Conservation (phyloP, 2,888 invertebrate genomes). For the Mantis religiosa region DNA sequence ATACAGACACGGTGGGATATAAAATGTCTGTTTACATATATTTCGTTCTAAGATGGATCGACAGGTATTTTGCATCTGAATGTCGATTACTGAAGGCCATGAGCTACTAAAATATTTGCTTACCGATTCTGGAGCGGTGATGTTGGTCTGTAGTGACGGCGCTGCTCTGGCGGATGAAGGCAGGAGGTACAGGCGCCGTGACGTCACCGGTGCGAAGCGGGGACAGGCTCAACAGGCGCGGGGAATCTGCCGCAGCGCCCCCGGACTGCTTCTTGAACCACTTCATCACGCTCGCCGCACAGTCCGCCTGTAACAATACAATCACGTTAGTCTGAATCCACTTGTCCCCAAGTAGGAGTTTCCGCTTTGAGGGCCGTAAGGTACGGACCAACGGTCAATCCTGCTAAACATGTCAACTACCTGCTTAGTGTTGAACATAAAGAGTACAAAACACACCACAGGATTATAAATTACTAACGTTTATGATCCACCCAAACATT, state of each 20-base stretch:
- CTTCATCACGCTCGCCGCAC: constrained; percentile 50
- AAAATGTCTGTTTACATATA: too few relatives aligned
- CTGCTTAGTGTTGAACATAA: too few relatives aligned
- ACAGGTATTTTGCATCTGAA: too few relatives aligned
- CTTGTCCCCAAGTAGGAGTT: not conserved
- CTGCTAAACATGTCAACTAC: too few relatives aligned
- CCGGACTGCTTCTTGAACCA: constrained; percentile 56
- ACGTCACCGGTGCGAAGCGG: constrained; percentile 46
- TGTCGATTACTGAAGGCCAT: too few relatives aligned
- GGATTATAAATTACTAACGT: too few relatives aligned
- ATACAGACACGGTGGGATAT: too few relatives aligned
- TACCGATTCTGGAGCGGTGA: constrained; percentile 50
- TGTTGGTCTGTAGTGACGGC: constrained; percentile 28
- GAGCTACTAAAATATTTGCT: constrained; percentile 12
- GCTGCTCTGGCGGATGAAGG: not conserved
- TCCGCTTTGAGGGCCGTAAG: not conserved
- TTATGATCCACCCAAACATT: too few relatives aligned
- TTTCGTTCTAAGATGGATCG: too few relatives aligned
- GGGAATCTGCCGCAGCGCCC: constrained; percentile 55
- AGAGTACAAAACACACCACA: too few relatives aligned
- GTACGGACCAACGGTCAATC: too few relatives aligned
- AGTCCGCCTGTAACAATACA: not conserved
- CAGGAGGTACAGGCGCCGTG: constrained; percentile 11
- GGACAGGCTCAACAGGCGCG: constrained; percentile 64
- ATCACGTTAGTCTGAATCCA: not conserved